A percentile compares a stretch with the other conserved stretches of the same genome.
Evolutionary conservation across 2,113 vertebrate genomes (phyloP).

Genomic region (Mirounga angustirostris): DNA sequence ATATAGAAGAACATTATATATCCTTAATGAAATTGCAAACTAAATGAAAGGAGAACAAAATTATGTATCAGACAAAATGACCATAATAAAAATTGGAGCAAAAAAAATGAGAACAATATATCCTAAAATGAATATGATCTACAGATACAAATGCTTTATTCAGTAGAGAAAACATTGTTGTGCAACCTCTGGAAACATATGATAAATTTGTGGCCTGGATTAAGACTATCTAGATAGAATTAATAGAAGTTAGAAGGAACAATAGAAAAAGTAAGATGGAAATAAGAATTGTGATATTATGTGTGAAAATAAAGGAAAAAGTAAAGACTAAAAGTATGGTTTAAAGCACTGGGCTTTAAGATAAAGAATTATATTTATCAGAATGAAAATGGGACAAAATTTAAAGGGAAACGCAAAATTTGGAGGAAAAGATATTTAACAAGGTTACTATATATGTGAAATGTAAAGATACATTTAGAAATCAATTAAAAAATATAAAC

Average conservation of each 20-base stretch:
- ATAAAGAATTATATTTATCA: neutral
- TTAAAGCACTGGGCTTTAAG: neutral
- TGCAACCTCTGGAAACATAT: neutral
- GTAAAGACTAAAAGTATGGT: neutral
- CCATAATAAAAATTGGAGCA: neutral
- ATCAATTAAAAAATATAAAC: neutral
- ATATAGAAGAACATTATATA: neutral
- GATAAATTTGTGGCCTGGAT: neutral
- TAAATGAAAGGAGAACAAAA: neutral
- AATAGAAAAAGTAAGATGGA: neutral
- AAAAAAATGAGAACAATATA: neutral
- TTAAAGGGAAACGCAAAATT: neutral
- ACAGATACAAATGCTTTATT: neutral
- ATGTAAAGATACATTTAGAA: neutral
- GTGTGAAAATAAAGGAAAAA: neutral
- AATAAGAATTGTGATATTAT: neutral
- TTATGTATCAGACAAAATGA: neutral
- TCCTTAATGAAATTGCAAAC: neutral
- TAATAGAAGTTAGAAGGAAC: neutral
- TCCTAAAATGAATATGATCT: neutral
- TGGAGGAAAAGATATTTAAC: neutral
- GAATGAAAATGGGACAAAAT: neutral
- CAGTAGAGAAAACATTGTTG: neutral
- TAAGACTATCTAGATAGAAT: neutral
- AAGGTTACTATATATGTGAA: neutral